phyloP scores from a whole-genome alignment of 2,797 vertebrate species.

The Sebastes iracundus region DNA sequence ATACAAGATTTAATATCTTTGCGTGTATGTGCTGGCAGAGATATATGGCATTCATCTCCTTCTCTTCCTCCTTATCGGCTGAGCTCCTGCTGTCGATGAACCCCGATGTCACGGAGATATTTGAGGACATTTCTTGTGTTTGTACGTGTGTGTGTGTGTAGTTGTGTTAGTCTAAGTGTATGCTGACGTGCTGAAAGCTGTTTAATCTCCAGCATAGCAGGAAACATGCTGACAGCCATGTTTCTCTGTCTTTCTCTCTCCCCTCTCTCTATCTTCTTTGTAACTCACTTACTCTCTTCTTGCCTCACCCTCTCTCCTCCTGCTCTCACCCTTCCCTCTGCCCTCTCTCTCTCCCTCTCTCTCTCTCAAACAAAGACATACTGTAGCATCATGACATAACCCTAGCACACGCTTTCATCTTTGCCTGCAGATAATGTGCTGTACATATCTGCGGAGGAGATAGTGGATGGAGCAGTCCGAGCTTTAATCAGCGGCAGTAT shows the following conservation, averaged over 20 bases:
- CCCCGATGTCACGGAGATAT: slow-evolving; percentile 56
- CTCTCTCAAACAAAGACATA: not conserved
- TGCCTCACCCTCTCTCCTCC: not conserved
- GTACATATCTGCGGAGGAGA: not conserved
- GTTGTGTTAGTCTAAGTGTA: slow-evolving; percentile 45
- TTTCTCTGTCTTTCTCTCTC: not conserved
- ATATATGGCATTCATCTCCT: slow-evolving; percentile 11
- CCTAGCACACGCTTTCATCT: not conserved
- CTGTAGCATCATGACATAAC: not conserved
- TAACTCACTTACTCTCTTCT: not conserved
- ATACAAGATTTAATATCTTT: not conserved
- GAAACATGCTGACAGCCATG: slow-evolving; percentile 67
- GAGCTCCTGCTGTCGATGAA: slow-evolving; percentile 42
- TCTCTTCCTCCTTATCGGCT: slow-evolving; percentile 44
- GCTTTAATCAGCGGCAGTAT: slow-evolving; percentile 35
- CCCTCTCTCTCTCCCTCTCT: no score
- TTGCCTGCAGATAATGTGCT: not conserved
- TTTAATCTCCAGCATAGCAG: slow-evolving; percentile 57
- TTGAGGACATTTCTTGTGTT: slow-evolving; percentile 16
- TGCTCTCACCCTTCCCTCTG: not conserved
- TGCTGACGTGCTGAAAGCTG: slow-evolving; percentile 63
- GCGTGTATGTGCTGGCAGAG: not conserved
- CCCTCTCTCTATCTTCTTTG: not conserved
- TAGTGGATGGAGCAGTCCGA: not conserved
- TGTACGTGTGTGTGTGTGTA: not conserved